Conservation (phyloP, 2,888 invertebrate genomes). For the Diadromus collaris region DNA sequence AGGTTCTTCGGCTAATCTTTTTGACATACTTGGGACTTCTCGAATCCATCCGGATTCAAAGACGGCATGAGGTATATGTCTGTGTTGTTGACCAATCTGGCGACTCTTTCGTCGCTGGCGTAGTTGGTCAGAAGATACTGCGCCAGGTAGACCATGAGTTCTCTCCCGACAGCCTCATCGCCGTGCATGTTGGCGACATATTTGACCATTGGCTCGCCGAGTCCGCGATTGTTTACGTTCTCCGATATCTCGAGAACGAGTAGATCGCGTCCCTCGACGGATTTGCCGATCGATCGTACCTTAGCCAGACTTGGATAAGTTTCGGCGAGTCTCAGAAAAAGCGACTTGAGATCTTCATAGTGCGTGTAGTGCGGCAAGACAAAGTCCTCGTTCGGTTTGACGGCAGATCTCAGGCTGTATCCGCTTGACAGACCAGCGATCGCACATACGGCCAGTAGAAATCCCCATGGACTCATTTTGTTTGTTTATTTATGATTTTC, state of each 20-base stretch:
- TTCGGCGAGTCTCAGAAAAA: slow-evolving; percentile 84
- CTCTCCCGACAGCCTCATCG: slow-evolving; percentile 94
- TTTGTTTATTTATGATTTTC: not conserved
- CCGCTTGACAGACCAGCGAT: slow-evolving; percentile 45
- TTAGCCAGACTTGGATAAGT: slow-evolving; percentile 87
- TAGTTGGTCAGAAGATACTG: slow-evolving; percentile 91
- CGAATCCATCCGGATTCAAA: slow-evolving; percentile 99
- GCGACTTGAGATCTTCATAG: slow-evolving; percentile 86
- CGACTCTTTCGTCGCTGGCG: slow-evolving; percentile 86
- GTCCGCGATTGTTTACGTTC: slow-evolving; percentile 83
- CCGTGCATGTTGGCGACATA: slow-evolving; percentile 99
- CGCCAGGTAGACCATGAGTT: slow-evolving; percentile 91
- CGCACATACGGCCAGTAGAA: slow-evolving; percentile 47
- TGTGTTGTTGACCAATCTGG: slow-evolving; percentile 90
- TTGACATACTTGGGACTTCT: slow-evolving; percentile 86
- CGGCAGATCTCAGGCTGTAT: slow-evolving; percentile 43
- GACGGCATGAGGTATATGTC: slow-evolving; percentile 98
- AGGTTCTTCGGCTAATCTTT: no score
- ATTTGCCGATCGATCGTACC: slow-evolving; percentile 90
- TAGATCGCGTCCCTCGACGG: slow-evolving; percentile 90
- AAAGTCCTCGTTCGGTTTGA: slow-evolving; percentile 69
- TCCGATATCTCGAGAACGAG: slow-evolving; percentile 91
- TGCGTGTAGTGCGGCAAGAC: slow-evolving; percentile 82
- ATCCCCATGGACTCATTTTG: slow-evolving; percentile 55
- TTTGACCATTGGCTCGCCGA: slow-evolving; percentile 93